Evolutionary conservation across 2,888 invertebrate genomes (phyloP), one percentile per base, ranked within the genome.

Genomic region (Clanis bilineata): DNA sequence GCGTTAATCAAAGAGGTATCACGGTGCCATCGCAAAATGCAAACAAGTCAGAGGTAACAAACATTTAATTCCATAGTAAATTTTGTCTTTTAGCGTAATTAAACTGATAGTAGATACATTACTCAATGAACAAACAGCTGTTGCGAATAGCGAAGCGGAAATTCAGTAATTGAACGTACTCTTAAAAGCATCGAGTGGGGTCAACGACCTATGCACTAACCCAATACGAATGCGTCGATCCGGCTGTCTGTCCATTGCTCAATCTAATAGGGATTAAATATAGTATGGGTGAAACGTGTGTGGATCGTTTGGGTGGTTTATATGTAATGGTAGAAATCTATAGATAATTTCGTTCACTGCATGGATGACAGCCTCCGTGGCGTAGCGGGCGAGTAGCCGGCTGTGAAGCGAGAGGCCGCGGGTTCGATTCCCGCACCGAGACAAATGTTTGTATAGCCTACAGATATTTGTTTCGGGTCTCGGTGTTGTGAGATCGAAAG

Each of bases 181-280:
- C 39, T 25, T 58, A 58, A 58, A 58, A 38, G 39, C 28, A 51
- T 58, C 39, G 47, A 58, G 47, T 36, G 51, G 38, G 58, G 47
- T 58, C 51, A 32, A 51, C 32, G 25, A 51, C 51, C 28, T 18
- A 15, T 32, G 32, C 44, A 22, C 21, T 18, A 18, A 18, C 18
- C 51, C 18, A 32, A 51, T 51, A 51, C 51, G 5, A 32, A 51
- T 51, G 51, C 51, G 51, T 51, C 28, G 51, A 6, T 32, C 23
- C 22, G 44, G 22, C 21, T 3, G 43, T 44, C 12, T 51, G 18
- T 44, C 0, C 18, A 18, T 51, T 51, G 9, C 51, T 51, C 51
- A 51, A 51, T 51, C 28, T 18, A 28, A 32, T 10, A 18, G 51
- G 28, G 32, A 12, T 51, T 51, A 32, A 32, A 51, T 51, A 32